phyloP scores from a whole-genome alignment of 2,888 invertebrate genomes.

The Spisula subtruncata region DNA sequence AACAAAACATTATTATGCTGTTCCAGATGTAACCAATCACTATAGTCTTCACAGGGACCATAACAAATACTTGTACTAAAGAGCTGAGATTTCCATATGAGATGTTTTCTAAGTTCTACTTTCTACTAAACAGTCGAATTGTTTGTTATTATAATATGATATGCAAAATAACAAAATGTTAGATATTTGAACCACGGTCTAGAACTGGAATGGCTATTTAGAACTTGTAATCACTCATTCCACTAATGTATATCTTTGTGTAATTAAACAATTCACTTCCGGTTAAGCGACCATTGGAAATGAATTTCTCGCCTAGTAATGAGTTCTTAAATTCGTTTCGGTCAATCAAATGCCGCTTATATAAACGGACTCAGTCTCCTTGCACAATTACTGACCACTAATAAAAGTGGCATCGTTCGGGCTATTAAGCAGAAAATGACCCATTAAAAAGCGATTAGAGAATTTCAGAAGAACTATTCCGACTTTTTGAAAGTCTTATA shows the following conservation, averaged over 20 bases:
- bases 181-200: no score
- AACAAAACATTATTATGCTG: no score
- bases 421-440: constrained; percentile 44
- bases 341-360: constrained; percentile 45
- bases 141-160: no score
- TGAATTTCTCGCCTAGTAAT: constrained; percentile 54
- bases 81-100: no score
- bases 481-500: constrained; percentile 26
- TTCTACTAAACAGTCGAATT: no score
- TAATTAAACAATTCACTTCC: background rate
- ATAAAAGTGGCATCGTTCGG: constrained; percentile 54
- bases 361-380: background rate
- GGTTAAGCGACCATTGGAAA: constrained; percentile 20
- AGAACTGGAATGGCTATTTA: no score
- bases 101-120: no score
- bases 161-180: no score
- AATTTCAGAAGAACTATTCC: constrained; percentile 23
- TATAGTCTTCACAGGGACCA: no score
- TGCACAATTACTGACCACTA: constrained; percentile 29
- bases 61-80: no score
- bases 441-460: constrained; percentile 57
- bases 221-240: background rate
- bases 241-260: background rate
- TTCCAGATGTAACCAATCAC: no score
- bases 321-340: constrained; percentile 52